Conservation (phyloP, 2,888 invertebrate species). For the Melieria crassipennis region DNA sequence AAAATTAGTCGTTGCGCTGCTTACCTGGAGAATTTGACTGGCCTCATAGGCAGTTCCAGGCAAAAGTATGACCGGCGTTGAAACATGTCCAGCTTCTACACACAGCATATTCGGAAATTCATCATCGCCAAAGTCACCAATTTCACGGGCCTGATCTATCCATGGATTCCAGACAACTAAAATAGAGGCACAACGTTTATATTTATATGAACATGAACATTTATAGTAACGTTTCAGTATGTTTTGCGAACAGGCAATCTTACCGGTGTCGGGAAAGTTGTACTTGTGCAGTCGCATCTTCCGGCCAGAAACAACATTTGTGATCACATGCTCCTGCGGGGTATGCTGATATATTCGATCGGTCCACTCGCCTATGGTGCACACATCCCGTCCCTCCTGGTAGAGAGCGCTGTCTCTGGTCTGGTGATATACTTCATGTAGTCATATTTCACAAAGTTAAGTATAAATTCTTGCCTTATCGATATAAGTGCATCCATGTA, state of each 20-base stretch:
- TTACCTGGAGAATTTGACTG: constrained; percentile 87
- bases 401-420: constrained; percentile 86
- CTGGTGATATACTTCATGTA: constrained; percentile 62
- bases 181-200: not conserved
- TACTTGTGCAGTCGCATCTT: constrained; percentile 94
- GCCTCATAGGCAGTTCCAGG: constrained; percentile 93
- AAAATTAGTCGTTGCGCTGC: not conserved
- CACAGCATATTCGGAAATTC: constrained; percentile 97
- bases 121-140: constrained; percentile 95
- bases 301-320: constrained; percentile 89
- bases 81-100: constrained; percentile 92
- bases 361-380: constrained; percentile 91
- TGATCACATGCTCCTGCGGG: constrained; percentile 90
- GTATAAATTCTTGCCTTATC: constrained; percentile 75
- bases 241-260: constrained; percentile 33
- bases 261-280: constrained; percentile 93
- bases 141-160: constrained; percentile 91
- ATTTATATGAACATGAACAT: too few species aligned
- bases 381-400: constrained; percentile 90
- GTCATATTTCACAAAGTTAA: not conserved
- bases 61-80: constrained; percentile 84
- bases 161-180: constrained; percentile 97
- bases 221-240: too few species aligned
- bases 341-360: constrained; percentile 94
- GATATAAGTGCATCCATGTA: constrained; percentile 89